Evolutionary conservation across 30 jellyfish, hydroid and myxozoan species (phyloP), one percentile per base, ranked within the genome.

Genomic region (Hydractinia symbiolongicarpus): DNA sequence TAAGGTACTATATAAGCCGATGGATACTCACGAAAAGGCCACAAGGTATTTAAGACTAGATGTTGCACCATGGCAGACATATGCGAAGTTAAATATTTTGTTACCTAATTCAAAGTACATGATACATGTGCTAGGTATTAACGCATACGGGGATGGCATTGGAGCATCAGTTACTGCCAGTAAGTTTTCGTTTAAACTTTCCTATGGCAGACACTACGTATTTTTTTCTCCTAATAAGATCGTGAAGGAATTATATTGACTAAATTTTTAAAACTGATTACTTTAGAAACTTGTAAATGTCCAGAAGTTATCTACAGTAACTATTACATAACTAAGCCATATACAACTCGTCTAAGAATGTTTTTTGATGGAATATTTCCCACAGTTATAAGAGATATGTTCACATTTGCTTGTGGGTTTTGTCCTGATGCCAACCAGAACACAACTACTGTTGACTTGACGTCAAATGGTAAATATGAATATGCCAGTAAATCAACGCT

Each of bases 261-360:
- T 58, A 16, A 58, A 58, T 11, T 64, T 7, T 64, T 51, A 64
- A n/a, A n/a, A n/a, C 52, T 6, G 19, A n/a, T 74, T 49, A 11
- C 61, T 67, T 6, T 73, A 86, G 96, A 56, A n/a, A 86, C 98
- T 5, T 91, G 98, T 78, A 13, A 86, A 54, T 91, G 98, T 82
- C 98, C 98, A 67, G 85, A 53, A 1, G 70, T 58, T 4, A 82
- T 91, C 11, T 74, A 75, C 79, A 91, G 95, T 16, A 91, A 83
- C 79, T 91, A 78, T 30, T 77, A 4, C 40, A 52, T 77, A 55
- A 53, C 60, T 3, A 64, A 53, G 9, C 85, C 85, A 19, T 77
- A 77, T 57, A 19, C 19, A 66, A 6, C 15, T 58, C 52, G 16
- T 7, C 50, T 1, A 14, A 13, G 16, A n/a, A 49, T 8, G 44